These are phyloP conservation scores for Macquaria ambigua DNA, from an alignment of 2,113 vertebrate species.

Conservation along the genomic window DNA sequence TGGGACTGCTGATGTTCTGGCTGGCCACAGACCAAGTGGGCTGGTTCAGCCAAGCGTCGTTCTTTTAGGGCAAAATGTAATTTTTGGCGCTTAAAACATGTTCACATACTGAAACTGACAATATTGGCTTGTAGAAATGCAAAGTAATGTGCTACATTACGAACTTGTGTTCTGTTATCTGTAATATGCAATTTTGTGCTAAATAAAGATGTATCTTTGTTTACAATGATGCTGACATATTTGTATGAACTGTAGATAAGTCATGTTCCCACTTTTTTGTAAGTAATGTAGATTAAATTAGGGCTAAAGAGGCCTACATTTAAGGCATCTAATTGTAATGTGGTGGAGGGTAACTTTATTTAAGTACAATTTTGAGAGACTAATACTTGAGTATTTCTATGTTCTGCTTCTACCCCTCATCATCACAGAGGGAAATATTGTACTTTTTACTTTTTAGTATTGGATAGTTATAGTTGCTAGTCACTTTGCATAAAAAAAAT, in stretches of 20 bases:
- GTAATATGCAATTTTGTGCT: slow-evolving; percentile 18
- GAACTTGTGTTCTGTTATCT: background rate
- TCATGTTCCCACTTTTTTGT: background rate
- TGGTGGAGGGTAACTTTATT: background rate
- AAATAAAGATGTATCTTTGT: slow-evolving; percentile 44
- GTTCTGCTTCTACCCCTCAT: background rate
- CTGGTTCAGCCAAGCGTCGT: slow-evolving; percentile 38
- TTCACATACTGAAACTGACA: slow-evolving; percentile 13
- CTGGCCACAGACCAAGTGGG: slow-evolving; percentile 72
- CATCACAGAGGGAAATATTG: background rate
- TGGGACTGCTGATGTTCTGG: slow-evolving; percentile 79
- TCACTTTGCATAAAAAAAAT: background rate
- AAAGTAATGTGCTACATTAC: background rate
- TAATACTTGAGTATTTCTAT: background rate
- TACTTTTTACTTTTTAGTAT: background rate
- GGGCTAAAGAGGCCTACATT: background rate
- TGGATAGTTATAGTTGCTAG: background rate
- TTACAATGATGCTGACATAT: background rate
- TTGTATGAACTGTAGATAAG: background rate
- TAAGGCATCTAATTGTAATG: background rate
- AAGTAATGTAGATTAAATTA: background rate
- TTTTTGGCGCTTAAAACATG: background rate
- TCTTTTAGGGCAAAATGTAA: slow-evolving; percentile 2
- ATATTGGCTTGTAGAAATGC: background rate
- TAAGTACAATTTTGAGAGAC: background rate